A percentile compares a stretch with the other conserved stretches of the same genome.
Evolutionary conservation across 1,140 invertebrate genomes (phyloP).

Genomic region (Venturia canescens): DNA sequence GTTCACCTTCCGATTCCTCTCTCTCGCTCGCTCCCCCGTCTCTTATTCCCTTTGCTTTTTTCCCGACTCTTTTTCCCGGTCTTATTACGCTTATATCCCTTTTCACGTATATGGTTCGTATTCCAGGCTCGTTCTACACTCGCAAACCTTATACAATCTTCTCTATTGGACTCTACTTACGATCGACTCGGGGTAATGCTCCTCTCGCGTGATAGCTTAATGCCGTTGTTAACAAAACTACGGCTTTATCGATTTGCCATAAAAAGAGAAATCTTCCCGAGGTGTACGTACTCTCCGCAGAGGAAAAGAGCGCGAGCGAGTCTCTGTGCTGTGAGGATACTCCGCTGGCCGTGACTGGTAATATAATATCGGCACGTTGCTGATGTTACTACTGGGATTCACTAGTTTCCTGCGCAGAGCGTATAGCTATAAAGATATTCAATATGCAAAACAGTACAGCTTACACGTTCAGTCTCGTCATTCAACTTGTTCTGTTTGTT

Average conservation of each 20-base stretch:
- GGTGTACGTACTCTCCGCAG: constrained; percentile 18
- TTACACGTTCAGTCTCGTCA: background rate
- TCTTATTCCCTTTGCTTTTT: no score
- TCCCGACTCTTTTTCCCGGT: background rate
- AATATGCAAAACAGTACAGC: background rate
- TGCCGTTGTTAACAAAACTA: constrained; percentile 70
- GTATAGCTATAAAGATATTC: background rate
- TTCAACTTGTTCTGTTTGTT: background rate
- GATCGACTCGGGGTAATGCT: constrained; percentile 63
- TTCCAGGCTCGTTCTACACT: background rate
- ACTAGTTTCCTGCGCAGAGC: background rate
- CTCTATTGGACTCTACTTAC: constrained; percentile 60
- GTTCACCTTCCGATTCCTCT: constrained; percentile 21
- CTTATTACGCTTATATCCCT: constrained; percentile 40
- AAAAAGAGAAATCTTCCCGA: constrained; percentile 65
- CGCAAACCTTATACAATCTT: background rate
- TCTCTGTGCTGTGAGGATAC: background rate
- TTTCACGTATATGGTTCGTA: constrained; percentile 35
- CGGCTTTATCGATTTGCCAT: constrained; percentile 69
- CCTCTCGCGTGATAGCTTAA: constrained; percentile 70
- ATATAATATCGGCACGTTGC: constrained; percentile 8
- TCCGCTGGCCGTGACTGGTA: constrained; percentile 1
- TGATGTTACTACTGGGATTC: constrained; percentile 9
- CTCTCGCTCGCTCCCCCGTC: background rate
- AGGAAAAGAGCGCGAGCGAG: background rate